A percentile compares a stretch with the other conserved stretches of the same genome.
Conservation (phyloP, 2,113 vertebrate genomes). For the Genyomyrus donnyi region DNA sequence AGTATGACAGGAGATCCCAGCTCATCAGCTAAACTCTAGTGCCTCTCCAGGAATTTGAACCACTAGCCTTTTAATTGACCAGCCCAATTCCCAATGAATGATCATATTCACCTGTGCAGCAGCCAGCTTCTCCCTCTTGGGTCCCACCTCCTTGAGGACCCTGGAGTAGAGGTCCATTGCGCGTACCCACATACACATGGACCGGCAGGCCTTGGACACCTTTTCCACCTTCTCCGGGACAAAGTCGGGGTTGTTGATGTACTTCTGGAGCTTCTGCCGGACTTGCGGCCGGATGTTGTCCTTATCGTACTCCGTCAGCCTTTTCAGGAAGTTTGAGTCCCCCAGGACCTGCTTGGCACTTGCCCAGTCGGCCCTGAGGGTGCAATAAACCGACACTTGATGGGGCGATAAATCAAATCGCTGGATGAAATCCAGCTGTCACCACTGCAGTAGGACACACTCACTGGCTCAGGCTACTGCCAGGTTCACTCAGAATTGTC, state of each 20-base stretch:
- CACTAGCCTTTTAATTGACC: neutral
- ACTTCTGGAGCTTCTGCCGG: constrained; percentile 67
- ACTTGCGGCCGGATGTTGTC: constrained; percentile 71
- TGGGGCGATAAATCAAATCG: neutral
- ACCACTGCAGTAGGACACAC: neutral
- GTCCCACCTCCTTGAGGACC: constrained; percentile 68
- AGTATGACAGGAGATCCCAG: neutral
- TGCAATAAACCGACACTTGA: constrained; percentile 11
- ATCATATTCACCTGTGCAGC: constrained; percentile 59
- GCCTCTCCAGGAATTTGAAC: neutral
- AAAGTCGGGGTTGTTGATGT: constrained; percentile 73
- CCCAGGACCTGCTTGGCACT: constrained; percentile 72
- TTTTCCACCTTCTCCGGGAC: constrained; percentile 76
- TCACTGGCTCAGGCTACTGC: neutral
- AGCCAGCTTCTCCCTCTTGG: constrained; percentile 67
- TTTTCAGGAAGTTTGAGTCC: constrained; percentile 69
- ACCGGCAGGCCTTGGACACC: constrained; percentile 72
- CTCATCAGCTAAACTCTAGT: neutral
- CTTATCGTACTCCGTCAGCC: constrained; percentile 70
- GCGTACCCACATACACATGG: constrained; percentile 77
- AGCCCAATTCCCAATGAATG: neutral
- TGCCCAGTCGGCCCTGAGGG: constrained; percentile 66
- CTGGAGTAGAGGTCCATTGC: constrained; percentile 73
- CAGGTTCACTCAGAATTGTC: neutral
- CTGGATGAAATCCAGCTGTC: neutral